These are phyloP conservation scores for Idaea dimidiata DNA, from an alignment of 2,888 invertebrate genomes.

Conservation along the genomic window DNA sequence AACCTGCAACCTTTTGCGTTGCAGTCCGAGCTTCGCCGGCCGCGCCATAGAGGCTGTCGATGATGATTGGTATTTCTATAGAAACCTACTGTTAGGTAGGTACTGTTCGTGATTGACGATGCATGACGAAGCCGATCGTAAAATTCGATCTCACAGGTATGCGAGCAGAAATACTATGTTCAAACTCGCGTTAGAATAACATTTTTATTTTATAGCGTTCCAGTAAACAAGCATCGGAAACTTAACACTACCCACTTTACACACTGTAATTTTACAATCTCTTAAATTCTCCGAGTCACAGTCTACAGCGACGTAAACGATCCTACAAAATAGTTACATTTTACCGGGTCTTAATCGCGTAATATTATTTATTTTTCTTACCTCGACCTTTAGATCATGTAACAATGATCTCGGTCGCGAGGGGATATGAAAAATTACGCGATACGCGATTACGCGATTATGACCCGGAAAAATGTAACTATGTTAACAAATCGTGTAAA, in stretches of 20 bases:
- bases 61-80: too few relatives aligned
- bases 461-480: too few relatives aligned
- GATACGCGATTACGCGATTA: too few relatives aligned
- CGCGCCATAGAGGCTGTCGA: too few relatives aligned
- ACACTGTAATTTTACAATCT: neutral
- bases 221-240: neutral
- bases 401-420: too few relatives aligned
- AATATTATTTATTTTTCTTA: too few relatives aligned
- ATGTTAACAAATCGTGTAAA: too few relatives aligned
- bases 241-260: neutral
- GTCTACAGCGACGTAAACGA: neutral
- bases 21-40: too few relatives aligned
- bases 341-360: too few relatives aligned
- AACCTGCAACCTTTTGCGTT: too few relatives aligned
- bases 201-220: slow-evolving; percentile 36
- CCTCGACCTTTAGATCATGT: too few relatives aligned
- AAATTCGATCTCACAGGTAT: slow-evolving; percentile 44
- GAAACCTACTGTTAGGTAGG: neutral
- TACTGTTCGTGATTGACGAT: slow-evolving; percentile 34
- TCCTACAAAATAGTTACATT: neutral
- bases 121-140: slow-evolving; percentile 38
- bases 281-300: neutral
- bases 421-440: too few relatives aligned
- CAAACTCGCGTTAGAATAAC: slow-evolving; percentile 37
- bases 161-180: slow-evolving; percentile 34